Conservation (phyloP, 2,797 vertebrate species). For the Bucorvus abyssinicus region DNA sequence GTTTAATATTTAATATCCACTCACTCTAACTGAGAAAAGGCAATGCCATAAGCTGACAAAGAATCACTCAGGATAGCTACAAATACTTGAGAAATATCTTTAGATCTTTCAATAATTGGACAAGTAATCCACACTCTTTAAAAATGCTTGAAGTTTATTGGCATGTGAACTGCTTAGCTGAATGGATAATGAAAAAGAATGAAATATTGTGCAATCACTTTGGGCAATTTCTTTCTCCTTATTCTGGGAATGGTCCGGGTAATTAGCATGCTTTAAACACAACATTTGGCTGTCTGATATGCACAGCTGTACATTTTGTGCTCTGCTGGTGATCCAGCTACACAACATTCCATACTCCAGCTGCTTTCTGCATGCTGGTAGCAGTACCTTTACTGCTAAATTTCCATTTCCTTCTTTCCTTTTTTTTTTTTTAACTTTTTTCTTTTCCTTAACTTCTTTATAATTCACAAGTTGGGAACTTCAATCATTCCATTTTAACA, state of each 20-base stretch:
- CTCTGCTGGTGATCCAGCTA: conserved; percentile 24
- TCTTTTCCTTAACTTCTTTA: neutral
- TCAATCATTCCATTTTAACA: neutral
- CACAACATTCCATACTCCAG: neutral
- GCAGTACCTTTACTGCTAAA: neutral
- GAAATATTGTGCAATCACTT: conserved; percentile 35
- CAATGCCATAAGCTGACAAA: neutral
- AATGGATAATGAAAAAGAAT: conserved; percentile 5
- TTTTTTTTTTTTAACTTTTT: neutral
- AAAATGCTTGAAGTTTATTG: conserved; percentile 37
- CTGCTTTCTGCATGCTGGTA: neutral
- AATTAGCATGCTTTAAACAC: conserved; percentile 40
- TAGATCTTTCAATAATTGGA: conserved; percentile 9
- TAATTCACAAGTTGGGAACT: neutral
- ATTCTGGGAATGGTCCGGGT: conserved; percentile 40
- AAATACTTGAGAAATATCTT: conserved; percentile 28
- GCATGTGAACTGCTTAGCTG: neutral
- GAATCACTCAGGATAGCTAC: neutral
- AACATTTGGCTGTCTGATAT: conserved; percentile 32
- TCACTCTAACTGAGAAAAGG: neutral
- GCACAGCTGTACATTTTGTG: conserved; percentile 48
- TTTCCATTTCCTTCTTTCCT: neutral
- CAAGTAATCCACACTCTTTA: conserved; percentile 16
- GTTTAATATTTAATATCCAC: neutral
- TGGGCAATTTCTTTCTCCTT: conserved; percentile 5